Evolutionary conservation across 2,888 invertebrate genomes (phyloP).

Genomic region (Neoscelio sp.): DNA sequence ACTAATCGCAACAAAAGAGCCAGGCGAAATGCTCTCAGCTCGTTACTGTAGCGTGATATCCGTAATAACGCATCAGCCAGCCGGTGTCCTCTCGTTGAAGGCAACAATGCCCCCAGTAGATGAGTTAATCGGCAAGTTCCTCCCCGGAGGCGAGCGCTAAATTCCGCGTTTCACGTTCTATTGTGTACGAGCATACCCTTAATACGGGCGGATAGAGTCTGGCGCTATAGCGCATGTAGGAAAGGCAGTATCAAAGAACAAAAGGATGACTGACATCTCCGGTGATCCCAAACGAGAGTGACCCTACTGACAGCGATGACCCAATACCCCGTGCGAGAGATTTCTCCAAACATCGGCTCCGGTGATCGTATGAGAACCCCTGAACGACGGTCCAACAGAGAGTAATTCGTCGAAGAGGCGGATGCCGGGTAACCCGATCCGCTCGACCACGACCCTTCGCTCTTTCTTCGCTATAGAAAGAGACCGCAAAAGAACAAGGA

Average conservation of each 20-base stretch:
- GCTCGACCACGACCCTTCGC: constrained; percentile 70
- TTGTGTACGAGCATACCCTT: constrained; percentile 70
- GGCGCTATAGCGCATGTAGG: constrained; percentile 68
- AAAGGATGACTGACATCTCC: constrained; percentile 79
- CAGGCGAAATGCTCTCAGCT: constrained; percentile 60
- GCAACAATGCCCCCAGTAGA: constrained; percentile 82
- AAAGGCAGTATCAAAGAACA: constrained; percentile 76
- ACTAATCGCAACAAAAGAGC: constrained; percentile 60
- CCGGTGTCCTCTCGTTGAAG: constrained; percentile 80
- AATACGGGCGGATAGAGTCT: constrained; percentile 68
- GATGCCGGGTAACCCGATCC: constrained; percentile 80
- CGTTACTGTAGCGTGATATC: constrained; percentile 64
- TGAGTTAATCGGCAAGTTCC: constrained; percentile 83
- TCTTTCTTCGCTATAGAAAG: constrained; percentile 51
- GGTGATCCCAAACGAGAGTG: constrained; percentile 75
- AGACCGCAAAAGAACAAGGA: constrained; percentile 25
- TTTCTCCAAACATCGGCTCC: constrained; percentile 40
- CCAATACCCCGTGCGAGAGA: constrained; percentile 4
- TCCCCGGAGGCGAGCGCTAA: constrained; percentile 76
- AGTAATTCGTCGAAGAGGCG: constrained; percentile 78
- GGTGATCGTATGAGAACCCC: constrained; percentile 76
- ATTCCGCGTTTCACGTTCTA: constrained; percentile 73
- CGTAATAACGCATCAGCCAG: constrained; percentile 66
- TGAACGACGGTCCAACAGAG: constrained; percentile 75
- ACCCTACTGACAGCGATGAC: constrained; percentile 50